A percentile compares a stretch with the other conserved stretches of the same genome.
Evolutionary conservation across 1,140 invertebrate genomes (phyloP).

Genomic region (Catajapyx aquilonaris): DNA sequence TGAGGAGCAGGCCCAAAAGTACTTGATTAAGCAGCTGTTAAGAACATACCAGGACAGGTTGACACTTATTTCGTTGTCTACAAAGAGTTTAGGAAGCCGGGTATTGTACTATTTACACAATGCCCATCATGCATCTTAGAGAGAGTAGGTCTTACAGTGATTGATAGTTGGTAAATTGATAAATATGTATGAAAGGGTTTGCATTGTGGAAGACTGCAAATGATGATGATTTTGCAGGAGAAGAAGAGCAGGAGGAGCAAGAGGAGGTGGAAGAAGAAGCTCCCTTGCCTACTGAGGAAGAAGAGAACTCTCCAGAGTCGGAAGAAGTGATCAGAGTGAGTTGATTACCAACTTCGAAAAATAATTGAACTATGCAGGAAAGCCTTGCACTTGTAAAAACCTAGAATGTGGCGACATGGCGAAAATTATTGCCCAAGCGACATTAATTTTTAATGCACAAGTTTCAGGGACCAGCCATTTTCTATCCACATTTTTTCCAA

Average conservation of each 20-base stretch:
- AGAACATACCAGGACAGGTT: too few species aligned
- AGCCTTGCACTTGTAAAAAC: not conserved
- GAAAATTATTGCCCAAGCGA: not conserved
- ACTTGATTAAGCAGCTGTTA: too few species aligned
- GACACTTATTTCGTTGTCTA: too few species aligned
- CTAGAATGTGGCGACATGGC: not conserved
- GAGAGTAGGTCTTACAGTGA: too few species aligned
- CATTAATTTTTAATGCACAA: not conserved
- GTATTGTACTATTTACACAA: too few species aligned
- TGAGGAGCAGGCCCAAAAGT: too few species aligned
- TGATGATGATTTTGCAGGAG: conserved; percentile 32
- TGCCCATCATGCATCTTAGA: too few species aligned
- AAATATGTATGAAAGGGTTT: too few species aligned
- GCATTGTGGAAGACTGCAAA: too few species aligned
- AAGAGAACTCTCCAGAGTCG: conserved; percentile 47
- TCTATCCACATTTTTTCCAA: conserved; percentile 5
- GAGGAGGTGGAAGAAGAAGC: conserved; percentile 30
- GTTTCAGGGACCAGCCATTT: not conserved
- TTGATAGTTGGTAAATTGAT: too few species aligned
- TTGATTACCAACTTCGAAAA: not conserved
- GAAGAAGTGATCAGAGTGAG: conserved; percentile 38
- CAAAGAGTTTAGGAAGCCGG: too few species aligned
- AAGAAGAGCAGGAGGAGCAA: conserved; percentile 31
- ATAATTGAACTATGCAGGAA: not conserved
- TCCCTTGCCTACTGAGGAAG: conserved; percentile 18